phyloP scores from a whole-genome alignment of 2,888 invertebrate genomes.

The Nowickia ferox region DNA sequence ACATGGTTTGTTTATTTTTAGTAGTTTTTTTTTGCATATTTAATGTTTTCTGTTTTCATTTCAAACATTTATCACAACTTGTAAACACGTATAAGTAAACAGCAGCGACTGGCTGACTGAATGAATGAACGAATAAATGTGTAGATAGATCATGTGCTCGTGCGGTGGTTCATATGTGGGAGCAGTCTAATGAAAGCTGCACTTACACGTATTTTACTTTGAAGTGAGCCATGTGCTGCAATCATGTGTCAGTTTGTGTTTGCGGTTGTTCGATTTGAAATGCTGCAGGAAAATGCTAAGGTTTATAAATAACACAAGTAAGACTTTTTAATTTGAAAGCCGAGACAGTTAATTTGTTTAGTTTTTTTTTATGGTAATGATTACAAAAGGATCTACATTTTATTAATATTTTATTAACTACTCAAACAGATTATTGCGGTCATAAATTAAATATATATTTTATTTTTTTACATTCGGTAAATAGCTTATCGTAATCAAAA shows the following conservation, averaged over 20 bases:
- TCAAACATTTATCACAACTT: constrained; percentile 53
- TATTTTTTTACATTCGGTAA: background rate
- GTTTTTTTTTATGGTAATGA: background rate
- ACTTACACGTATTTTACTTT: constrained; percentile 29
- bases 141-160: constrained; percentile 17
- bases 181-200: constrained; percentile 62
- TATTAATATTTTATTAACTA: background rate
- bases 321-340: constrained; percentile 3
- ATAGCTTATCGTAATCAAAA: too few relatives aligned
- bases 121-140: constrained; percentile 14
- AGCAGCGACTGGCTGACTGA: constrained; percentile 5
- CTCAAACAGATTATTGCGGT: background rate
- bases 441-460: background rate
- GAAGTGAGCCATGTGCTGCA: constrained; percentile 32
- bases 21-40: background rate
- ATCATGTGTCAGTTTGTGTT: constrained; percentile 27
- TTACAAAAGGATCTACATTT: background rate
- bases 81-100: constrained; percentile 43
- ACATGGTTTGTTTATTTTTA: constrained; percentile 13
- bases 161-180: constrained; percentile 57
- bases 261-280: constrained; percentile 17
- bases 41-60: constrained; percentile 29
- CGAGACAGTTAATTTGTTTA: background rate
- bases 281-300: constrained; percentile 23
- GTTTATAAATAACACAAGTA: constrained; percentile 16